These are phyloP conservation scores for Agelaius tricolor DNA, from an alignment of 2,113 vertebrate genomes.

Conservation along the genomic window DNA sequence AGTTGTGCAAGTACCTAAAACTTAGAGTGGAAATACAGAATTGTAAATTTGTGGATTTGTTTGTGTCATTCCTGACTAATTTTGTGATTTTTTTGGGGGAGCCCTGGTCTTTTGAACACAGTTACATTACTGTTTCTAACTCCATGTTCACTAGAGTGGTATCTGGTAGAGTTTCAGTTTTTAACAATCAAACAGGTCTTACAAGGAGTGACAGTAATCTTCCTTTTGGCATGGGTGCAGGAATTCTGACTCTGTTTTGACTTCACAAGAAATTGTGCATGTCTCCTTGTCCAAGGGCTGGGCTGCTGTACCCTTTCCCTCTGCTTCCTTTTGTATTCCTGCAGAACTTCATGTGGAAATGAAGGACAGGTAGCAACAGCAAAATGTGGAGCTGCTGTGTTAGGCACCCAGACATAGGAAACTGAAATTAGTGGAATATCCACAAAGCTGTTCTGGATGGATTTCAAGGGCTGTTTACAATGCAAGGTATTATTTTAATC, in stretches of 20 bases:
- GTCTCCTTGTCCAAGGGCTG: background rate
- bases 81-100: background rate
- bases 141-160: background rate
- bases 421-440: background rate
- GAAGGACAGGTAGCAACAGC: background rate
- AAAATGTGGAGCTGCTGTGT: background rate
- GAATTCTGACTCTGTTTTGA: slow-evolving; percentile 1
- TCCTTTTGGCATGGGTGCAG: background rate
- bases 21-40: background rate
- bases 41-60: background rate
- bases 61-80: background rate
- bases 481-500: background rate
- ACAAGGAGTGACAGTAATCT: background rate
- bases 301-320: background rate
- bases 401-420: background rate
- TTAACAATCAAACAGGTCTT: background rate
- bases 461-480: background rate
- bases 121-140: background rate
- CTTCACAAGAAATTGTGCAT: background rate
- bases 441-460: background rate
- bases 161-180: background rate
- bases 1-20: background rate
- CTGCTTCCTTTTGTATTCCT: background rate
- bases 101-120: background rate
- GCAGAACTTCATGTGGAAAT: background rate